Conservation (phyloP, 2,797 vertebrate species). For the Takifugu ocellatus region DNA sequence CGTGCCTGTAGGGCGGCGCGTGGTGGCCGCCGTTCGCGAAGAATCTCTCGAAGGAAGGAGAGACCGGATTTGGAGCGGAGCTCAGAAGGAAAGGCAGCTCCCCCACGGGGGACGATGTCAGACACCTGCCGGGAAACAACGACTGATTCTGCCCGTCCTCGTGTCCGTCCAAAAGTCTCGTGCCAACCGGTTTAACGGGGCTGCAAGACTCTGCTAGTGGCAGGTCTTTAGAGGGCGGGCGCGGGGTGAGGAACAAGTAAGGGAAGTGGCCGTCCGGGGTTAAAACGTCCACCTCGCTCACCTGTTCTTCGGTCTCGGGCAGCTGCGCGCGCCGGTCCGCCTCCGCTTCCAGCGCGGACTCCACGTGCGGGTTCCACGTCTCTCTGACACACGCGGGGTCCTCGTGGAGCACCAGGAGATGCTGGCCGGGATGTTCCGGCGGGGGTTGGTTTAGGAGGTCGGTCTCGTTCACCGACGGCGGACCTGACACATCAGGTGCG, state of each 20-base stretch:
- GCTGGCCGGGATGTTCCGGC: conserved; percentile 10
- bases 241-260: conserved; percentile 48
- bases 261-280: conserved; percentile 42
- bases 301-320: conserved; percentile 57
- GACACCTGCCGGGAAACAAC: conserved; percentile 73
- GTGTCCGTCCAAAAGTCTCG: conserved; percentile 46
- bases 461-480: neutral
- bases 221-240: conserved; percentile 38
- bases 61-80: conserved; percentile 47
- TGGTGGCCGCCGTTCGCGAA: conserved; percentile 60
- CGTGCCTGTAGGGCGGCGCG: conserved; percentile 62
- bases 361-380: conserved; percentile 61
- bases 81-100: conserved; percentile 65
- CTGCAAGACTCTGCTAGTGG: conserved; percentile 52
- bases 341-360: conserved; percentile 67
- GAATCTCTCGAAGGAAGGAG: conserved; percentile 74
- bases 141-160: conserved; percentile 56
- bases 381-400: conserved; percentile 43
- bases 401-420: conserved; percentile 34
- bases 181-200: conserved; percentile 74
- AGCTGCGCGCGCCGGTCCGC: conserved; percentile 61
- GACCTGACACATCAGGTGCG: neutral
- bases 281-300: conserved; percentile 46
- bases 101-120: conserved; percentile 73
- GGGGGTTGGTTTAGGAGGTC: neutral